Evolutionary conservation across 2,797 vertebrate species (phyloP).

Genomic region (Agapornis canus): DNA sequence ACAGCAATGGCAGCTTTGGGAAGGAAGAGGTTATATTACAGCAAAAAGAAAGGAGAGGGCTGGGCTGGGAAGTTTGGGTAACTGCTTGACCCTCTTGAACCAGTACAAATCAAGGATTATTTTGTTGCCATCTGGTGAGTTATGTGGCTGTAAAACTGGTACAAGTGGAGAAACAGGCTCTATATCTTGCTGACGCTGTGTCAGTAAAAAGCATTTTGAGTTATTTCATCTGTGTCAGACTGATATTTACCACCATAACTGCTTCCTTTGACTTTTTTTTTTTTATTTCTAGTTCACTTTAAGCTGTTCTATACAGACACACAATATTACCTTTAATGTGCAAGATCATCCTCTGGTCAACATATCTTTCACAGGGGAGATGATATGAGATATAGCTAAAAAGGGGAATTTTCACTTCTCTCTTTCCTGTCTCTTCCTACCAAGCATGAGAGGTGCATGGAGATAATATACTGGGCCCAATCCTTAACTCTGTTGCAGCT

Average conservation of each 20-base stretch:
- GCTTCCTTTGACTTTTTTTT: neutral
- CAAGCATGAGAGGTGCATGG: neutral
- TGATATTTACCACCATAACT: slow-evolving; percentile 24
- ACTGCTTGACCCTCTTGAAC: slow-evolving; percentile 9
- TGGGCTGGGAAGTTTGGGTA: slow-evolving; percentile 1
- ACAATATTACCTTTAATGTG: slow-evolving; percentile 16
- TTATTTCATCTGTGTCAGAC: slow-evolving; percentile 8
- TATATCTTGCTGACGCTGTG: neutral
- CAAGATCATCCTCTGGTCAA: neutral
- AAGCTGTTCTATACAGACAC: slow-evolving; percentile 6
- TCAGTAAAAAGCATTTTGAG: slow-evolving; percentile 47
- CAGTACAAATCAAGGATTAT: slow-evolving; percentile 32
- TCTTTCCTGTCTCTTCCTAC: neutral
- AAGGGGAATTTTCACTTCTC: neutral
- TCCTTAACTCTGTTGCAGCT: neutral
- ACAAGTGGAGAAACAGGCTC: slow-evolving; percentile 4
- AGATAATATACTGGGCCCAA: neutral
- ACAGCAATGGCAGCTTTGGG: neutral
- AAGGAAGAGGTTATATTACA: neutral
- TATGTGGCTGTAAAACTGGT: slow-evolving; percentile 34
- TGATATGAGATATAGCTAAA: neutral
- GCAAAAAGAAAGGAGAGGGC: neutral
- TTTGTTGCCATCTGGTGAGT: neutral
- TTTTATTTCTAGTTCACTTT: slow-evolving; percentile 27
- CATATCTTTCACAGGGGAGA: neutral